Evolutionary conservation across 2,888 invertebrate species (phyloP), one percentile per base, ranked within the genome.

Genomic region (Crossocerus cetratus): DNA sequence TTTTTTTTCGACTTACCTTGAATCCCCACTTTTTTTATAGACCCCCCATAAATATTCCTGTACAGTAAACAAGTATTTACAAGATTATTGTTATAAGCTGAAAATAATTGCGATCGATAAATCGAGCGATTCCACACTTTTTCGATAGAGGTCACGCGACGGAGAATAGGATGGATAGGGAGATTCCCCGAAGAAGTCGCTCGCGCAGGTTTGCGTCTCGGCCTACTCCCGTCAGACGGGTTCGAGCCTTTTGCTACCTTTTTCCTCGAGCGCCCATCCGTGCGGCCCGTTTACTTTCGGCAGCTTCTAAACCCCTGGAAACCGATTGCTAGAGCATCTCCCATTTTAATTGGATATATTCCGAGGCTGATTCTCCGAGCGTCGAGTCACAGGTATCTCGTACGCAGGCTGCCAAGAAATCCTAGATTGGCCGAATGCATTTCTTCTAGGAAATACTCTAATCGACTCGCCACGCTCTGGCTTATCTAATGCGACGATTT

Each of bases 171-270:
- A 56, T 56, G 56, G 64, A 45, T 55, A 58, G 16, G 57, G 53
- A 65, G 60, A 73, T 80, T 80, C 72, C 65, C 44, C n/a, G n/a
- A 67, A 22, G 72, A 66, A 60, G 43, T 61, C 57, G 23, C 59
- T 66, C 49, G 54, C 32, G 32, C 32, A 14, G n/a, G 3, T 55
- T 32, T 11, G 18, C 4, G 22, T 2, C 3, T 20, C n/a, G 69
- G 16, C 16, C 62, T 44, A 53, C 22, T 53, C 74, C 45, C 53
- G 80, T 62, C 71, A 5, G 69, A 81, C 81, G 43, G 74, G 78
- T 81, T 81, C 68, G 16, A 22, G 23, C 8, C 55, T 73, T 69
- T 73, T 68, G 32, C 4, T 11, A 49, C 22, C 11, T 65, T 77
- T 73, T 73, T 72, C 13, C 23, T 62, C 61, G 14, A 54, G 32